These are phyloP conservation scores for Myrmophylax atrothorax DNA, from an alignment of 2,113 vertebrate species.

Conservation along the genomic window DNA sequence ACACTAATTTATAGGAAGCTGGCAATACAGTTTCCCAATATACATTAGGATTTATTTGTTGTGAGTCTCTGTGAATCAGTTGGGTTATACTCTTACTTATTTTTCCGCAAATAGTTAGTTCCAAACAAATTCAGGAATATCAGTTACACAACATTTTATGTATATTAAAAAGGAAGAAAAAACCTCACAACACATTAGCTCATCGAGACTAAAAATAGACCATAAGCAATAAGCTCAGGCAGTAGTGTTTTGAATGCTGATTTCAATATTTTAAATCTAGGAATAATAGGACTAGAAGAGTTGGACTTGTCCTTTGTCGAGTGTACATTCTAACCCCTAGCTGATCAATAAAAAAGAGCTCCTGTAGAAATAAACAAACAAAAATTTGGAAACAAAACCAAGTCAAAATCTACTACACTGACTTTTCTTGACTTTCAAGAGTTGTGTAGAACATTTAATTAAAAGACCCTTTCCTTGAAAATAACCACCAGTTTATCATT, in stretches of 20 bases:
- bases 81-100: not conserved
- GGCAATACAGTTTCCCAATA: not conserved
- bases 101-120: not conserved
- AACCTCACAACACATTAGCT: fast-evolving
- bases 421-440: not conserved
- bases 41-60: not conserved
- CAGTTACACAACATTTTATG: not conserved
- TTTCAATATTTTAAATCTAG: not conserved
- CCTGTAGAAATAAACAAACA: not conserved
- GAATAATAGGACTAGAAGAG: not conserved
- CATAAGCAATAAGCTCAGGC: fast-evolving
- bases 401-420: not conserved
- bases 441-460: not conserved
- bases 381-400: not conserved
- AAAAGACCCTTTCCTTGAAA: not conserved
- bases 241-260: not conserved
- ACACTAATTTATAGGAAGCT: not conserved
- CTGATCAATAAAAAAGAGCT: not conserved
- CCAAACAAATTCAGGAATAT: not conserved
- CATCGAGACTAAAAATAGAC: not conserved
- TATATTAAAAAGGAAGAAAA: not conserved
- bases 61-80: not conserved
- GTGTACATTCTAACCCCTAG: not conserved
- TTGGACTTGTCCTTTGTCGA: not conserved
- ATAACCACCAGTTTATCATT: not conserved